Conservation (phyloP, 2,888 invertebrate genomes). For the Linnaemya tessellans region DNA sequence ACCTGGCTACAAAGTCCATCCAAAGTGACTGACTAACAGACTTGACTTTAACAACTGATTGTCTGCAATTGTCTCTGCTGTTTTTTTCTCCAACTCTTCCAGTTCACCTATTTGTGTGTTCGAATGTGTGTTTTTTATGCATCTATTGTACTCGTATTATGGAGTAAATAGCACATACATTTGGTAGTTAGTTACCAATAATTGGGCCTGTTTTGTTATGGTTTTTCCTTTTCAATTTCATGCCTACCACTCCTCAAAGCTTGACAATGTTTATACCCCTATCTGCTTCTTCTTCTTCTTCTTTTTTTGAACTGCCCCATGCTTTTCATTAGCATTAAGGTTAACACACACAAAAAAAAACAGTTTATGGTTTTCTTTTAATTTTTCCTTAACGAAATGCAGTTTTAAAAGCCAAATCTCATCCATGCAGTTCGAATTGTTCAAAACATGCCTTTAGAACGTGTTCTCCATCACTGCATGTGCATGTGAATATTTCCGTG, state of each 20-base stretch:
- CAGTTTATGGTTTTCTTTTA: neutral
- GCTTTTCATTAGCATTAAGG: constrained; percentile 60
- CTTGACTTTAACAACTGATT: constrained; percentile 58
- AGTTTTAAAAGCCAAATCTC: constrained; percentile 33
- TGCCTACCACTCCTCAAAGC: constrained; percentile 58
- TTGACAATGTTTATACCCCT: constrained; percentile 6
- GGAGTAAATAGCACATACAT: constrained; percentile 10
- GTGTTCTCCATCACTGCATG: constrained; percentile 16
- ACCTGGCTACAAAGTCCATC: constrained; percentile 28
- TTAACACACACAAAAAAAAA: constrained; percentile 14
- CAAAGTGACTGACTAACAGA: constrained; percentile 54
- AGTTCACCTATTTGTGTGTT: constrained; percentile 2
- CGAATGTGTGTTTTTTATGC: neutral
- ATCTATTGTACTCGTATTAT: constrained; percentile 10
- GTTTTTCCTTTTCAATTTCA: constrained; percentile 57
- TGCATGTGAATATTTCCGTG: neutral
- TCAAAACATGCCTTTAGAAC: constrained; percentile 44
- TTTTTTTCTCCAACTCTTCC: neutral
- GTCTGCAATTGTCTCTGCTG: constrained; percentile 19
- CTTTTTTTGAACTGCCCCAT: constrained; percentile 43
- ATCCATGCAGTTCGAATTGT: constrained; percentile 37
- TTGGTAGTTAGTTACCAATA: constrained; percentile 63
- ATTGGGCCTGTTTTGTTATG: constrained; percentile 64
- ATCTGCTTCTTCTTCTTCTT: constrained; percentile 7
- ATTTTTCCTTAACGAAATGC: constrained; percentile 32